Evolutionary conservation across 2,888 invertebrate genomes (phyloP).

Genomic region (Dione vanillae): DNA sequence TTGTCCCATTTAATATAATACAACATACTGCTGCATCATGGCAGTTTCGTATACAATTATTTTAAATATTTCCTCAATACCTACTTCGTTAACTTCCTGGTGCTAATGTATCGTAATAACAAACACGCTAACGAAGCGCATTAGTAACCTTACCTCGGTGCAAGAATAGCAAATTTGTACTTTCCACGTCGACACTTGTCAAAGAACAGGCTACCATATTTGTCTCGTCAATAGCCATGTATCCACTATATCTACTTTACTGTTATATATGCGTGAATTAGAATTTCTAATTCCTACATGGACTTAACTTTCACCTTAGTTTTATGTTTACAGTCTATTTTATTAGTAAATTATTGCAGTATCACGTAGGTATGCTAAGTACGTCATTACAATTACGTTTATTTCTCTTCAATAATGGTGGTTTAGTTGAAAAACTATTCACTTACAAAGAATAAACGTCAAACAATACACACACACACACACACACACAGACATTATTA

Average conservation of each 20-base stretch:
- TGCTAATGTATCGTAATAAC: not conserved
- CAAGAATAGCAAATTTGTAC: not conserved
- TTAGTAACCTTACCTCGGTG: not conserved
- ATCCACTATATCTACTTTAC: not conserved
- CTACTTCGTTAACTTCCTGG: not conserved
- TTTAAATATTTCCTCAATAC: not conserved
- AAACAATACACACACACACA: no score
- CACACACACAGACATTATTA: no score
- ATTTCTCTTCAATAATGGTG: constrained; percentile 3
- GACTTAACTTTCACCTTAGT: constrained; percentile 14
- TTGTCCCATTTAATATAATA: no score
- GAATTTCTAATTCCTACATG: constrained; percentile 18
- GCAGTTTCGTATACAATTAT: not conserved
- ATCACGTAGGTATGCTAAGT: not conserved
- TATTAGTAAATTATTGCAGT: not conserved
- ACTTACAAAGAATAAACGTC: no score
- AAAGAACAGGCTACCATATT: constrained; percentile 14
- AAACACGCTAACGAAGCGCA: not conserved
- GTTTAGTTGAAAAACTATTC: constrained; percentile 6
- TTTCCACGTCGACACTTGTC: not conserved
- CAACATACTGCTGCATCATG: no score
- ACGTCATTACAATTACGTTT: not conserved
- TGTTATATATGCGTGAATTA: not conserved
- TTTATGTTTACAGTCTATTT: not conserved
- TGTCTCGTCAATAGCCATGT: constrained; percentile 3